phyloP scores from a whole-genome alignment of 2,113 vertebrate species.

The Dinomys branickii region DNA sequence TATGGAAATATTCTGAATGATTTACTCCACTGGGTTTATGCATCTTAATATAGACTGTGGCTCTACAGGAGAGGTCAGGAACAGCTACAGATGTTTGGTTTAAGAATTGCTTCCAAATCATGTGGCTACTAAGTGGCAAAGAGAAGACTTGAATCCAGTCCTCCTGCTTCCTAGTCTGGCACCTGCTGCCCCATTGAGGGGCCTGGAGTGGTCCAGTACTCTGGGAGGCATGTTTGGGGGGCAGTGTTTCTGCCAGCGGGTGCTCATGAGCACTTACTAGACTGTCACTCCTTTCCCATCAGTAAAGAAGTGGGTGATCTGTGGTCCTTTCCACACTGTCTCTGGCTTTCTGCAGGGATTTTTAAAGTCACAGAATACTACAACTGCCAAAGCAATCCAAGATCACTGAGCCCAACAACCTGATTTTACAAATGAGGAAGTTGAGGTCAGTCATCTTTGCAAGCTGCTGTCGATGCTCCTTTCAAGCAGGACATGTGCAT shows the following conservation, averaged over 20 bases:
- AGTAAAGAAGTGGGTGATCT: background rate
- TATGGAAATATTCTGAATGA: background rate
- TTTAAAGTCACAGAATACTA: constrained; percentile 7
- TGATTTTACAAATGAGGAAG: constrained; percentile 57
- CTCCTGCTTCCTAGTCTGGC: background rate
- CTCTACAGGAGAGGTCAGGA: background rate
- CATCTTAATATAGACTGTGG: background rate
- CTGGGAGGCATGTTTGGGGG: background rate
- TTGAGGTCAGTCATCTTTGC: background rate
- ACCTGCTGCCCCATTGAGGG: background rate
- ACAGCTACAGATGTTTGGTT: background rate
- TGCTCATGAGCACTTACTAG: background rate
- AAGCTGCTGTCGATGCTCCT: background rate
- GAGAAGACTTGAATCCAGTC: background rate
- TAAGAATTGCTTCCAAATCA: background rate
- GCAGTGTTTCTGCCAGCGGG: background rate
- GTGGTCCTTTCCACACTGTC: background rate
- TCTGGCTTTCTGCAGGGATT: constrained; percentile 1
- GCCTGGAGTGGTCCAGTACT: background rate
- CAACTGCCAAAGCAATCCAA: background rate
- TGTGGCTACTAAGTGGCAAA: background rate
- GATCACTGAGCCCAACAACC: background rate
- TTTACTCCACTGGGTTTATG: background rate
- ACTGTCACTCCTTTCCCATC: background rate
- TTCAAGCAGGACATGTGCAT: constrained; percentile 14